A percentile compares a stretch with the other conserved stretches of the same genome.
Conservation (phyloP, 2,888 invertebrate genomes). For the Watsonalla cultraria region DNA sequence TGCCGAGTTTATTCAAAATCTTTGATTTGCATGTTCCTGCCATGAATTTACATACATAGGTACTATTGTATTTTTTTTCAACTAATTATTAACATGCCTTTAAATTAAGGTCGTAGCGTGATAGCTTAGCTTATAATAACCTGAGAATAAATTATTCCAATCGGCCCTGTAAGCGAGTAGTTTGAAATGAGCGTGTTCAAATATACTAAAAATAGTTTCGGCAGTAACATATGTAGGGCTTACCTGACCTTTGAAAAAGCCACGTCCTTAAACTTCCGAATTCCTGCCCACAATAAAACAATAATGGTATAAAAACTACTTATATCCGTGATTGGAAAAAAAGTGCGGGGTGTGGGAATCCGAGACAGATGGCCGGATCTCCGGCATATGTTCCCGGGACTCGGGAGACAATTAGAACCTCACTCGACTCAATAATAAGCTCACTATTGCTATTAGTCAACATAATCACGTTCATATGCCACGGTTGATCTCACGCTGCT, state of each 20-base stretch:
- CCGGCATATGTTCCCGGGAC: slow-evolving; percentile 37
- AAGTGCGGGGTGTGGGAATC: slow-evolving; percentile 57
- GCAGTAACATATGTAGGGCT: too few species aligned
- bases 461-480: slow-evolving; percentile 33
- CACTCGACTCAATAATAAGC: neutral
- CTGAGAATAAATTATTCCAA: too few species aligned
- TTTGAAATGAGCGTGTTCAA: too few species aligned
- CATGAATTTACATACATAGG: too few species aligned
- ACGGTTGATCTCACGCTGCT: slow-evolving; percentile 9
- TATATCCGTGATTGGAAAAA: slow-evolving; percentile 31
- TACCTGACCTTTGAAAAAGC: neutral
- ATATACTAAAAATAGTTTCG: too few species aligned
- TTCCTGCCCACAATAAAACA: slow-evolving; percentile 14
- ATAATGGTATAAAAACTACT: slow-evolving; percentile 18
- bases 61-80: too few species aligned
- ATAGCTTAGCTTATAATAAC: too few species aligned
- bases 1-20: too few species aligned
- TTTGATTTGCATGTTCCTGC: too few species aligned
- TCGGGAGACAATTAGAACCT: slow-evolving; percentile 3
- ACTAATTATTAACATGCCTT: too few species aligned
- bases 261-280: slow-evolving; percentile 13
- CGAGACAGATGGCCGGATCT: slow-evolving; percentile 60
- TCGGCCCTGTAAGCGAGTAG: too few species aligned
- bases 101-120: too few species aligned
- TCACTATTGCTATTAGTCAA: slow-evolving; percentile 12